phyloP scores from a whole-genome alignment of 1,140 invertebrate species.

The Drosophila kikkawai region DNA sequence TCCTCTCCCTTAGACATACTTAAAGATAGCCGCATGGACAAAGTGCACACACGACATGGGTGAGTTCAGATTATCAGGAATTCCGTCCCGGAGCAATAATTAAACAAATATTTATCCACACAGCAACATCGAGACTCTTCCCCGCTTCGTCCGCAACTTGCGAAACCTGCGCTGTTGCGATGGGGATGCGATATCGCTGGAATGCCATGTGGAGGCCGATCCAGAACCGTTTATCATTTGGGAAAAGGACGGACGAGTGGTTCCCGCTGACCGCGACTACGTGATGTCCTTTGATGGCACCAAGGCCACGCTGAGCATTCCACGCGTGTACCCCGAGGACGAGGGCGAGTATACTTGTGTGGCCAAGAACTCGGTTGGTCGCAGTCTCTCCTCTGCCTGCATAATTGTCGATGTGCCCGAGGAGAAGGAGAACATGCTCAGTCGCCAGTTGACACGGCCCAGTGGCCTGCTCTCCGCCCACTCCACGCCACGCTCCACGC shows the following conservation, averaged over 20 bases:
- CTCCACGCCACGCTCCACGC: slow-evolving; percentile 91
- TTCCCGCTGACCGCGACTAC: slow-evolving; percentile 87
- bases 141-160: slow-evolving; percentile 89
- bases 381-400: slow-evolving; percentile 91
- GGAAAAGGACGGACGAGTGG: slow-evolving; percentile 92
- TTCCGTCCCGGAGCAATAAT: no score
- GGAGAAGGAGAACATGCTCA: slow-evolving; percentile 91
- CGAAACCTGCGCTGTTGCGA: slow-evolving; percentile 92
- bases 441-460: slow-evolving; percentile 88
- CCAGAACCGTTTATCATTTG: slow-evolving; percentile 90
- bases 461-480: slow-evolving; percentile 88
- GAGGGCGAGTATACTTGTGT: slow-evolving; percentile 95
- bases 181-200: slow-evolving; percentile 91
- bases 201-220: slow-evolving; percentile 90
- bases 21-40: slow-evolving; percentile 82
- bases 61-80: slow-evolving; percentile 41
- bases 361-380: slow-evolving; percentile 92
- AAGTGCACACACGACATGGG: slow-evolving; percentile 84
- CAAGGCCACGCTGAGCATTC: slow-evolving; percentile 89
- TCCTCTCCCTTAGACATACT: slow-evolving; percentile 66
- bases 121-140: slow-evolving; percentile 91
- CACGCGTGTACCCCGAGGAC: slow-evolving; percentile 93
- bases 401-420: slow-evolving; percentile 93
- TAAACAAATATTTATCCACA: slow-evolving; percentile 41
- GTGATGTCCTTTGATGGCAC: slow-evolving; percentile 89